Base-by-base conservation (phyloP, 2,113 vertebrate species). In the Datnioides undecimradiatus region DNA sequence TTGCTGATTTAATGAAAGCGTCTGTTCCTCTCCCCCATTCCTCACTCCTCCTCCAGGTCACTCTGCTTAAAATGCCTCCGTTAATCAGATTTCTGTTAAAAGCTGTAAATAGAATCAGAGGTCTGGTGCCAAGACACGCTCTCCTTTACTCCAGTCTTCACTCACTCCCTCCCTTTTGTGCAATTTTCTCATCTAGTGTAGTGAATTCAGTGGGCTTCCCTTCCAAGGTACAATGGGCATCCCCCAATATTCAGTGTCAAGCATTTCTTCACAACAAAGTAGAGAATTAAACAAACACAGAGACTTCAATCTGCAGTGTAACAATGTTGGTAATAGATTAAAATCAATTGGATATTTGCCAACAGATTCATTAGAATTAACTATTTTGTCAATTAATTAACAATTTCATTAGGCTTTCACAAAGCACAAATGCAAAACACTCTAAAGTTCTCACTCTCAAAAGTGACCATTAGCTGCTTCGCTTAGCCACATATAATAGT, bases 61-160 rank as follows among this genome's bases (percentile, higher is more conserved):
- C 88, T 92, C 87, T 86, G 84, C 91, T 91, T 92, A 93, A 95
- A 94, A 94, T 85, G 91, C 87, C 87, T 94, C 84, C 33, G 86
- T 94, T 94, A 94, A 95, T 94, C 92, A 93, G 91, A 94, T 93
- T 93, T 93, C 87, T 90, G 88, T 92, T 93, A 92, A 93, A 94
- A 92, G 90, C 89, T 51, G 67, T 91, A 93, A 94, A 94, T 92
- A 93, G 89, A 92, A 91, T 86, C 82, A 83, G 71, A 71, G 85
- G 79, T 78, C 48, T 41, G 60, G 79, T 94, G 90, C 90, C 90
- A 93, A 92, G 80, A 88, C 78, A 79, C 55, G 82, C 72, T 87
- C 62, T 64, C 58, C 63, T 66, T 77, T 73, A 65, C 74, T 75
- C 49, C 23, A 29, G 16, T 82, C 16, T 82, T 76, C 55, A 73